Percentiles rank a stretch among this genome's conserved stretches.
Evolutionary conservation across 2,797 vertebrate genomes (phyloP).

Genomic region (Girardinus metallicus): DNA sequence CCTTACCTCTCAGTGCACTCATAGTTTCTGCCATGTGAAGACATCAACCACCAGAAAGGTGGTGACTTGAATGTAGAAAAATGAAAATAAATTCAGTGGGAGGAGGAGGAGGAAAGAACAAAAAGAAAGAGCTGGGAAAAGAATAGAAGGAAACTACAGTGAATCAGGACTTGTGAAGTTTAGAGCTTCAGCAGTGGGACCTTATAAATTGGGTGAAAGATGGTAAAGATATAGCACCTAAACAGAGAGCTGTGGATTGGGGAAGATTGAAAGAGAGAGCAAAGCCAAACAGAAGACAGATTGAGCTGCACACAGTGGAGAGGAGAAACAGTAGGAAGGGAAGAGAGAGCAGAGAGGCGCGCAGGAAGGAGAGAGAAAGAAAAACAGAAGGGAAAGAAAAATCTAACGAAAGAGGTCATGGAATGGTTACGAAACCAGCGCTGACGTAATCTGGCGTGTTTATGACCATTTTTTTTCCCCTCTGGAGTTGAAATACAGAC

Average conservation of each 20-base stretch:
- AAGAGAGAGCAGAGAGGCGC: slow-evolving; percentile 21
- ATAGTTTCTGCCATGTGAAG: slow-evolving; percentile 28
- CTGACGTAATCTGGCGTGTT: slow-evolving; percentile 83
- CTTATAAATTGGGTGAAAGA: slow-evolving; percentile 64
- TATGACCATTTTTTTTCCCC: slow-evolving; percentile 64
- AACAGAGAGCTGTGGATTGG: slow-evolving; percentile 46
- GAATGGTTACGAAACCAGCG: slow-evolving; percentile 81
- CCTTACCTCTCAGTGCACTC: neutral
- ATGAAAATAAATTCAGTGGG: slow-evolving; percentile 45
- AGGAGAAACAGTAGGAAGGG: slow-evolving; percentile 47
- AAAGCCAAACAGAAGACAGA: slow-evolving; percentile 64
- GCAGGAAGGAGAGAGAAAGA: slow-evolving; percentile 26
- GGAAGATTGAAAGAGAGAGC: slow-evolving; percentile 67
- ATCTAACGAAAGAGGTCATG: slow-evolving; percentile 69
- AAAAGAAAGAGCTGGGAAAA: slow-evolving; percentile 39
- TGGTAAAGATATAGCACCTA: slow-evolving; percentile 69
- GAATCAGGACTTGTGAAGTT: slow-evolving; percentile 67
- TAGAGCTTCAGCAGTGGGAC: slow-evolving; percentile 66
- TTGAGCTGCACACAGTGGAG: slow-evolving; percentile 55
- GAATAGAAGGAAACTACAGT: slow-evolving; percentile 47
- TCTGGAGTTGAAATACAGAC: slow-evolving; percentile 65
- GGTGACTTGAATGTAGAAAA: slow-evolving; percentile 45
- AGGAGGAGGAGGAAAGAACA: slow-evolving; percentile 15
- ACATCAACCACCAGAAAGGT: slow-evolving; percentile 16
- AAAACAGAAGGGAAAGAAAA: slow-evolving; percentile 22